Percentiles rank a stretch among this genome's conserved stretches.
Conservation (phyloP, 2,888 invertebrate species). For the Pammene fasciana region DNA sequence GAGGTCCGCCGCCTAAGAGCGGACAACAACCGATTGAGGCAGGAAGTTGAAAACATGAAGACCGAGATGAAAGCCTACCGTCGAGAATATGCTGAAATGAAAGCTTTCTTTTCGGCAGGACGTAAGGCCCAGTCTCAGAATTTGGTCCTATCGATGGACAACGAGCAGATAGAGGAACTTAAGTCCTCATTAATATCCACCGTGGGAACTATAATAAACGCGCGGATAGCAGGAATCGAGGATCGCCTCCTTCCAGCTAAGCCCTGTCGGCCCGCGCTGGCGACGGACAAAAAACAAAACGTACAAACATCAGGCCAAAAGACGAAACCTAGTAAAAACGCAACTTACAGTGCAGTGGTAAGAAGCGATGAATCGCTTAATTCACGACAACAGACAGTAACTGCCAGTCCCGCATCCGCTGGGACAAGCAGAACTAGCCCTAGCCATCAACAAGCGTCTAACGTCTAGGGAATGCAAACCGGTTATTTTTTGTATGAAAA, state of each 20-base stretch:
- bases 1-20: not conserved
- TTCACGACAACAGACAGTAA: too few species aligned
- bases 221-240: not conserved
- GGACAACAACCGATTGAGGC: not conserved
- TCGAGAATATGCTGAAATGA: not conserved
- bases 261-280: not conserved
- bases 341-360: not conserved
- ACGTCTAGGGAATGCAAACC: too few species aligned
- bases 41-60: conserved; percentile 4
- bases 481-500: too few species aligned
- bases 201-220: not conserved
- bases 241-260: not conserved
- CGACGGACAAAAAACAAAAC: not conserved
- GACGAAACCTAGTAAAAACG: not conserved
- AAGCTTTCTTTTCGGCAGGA: not conserved
- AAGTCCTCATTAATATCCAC: not conserved
- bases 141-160: not conserved
- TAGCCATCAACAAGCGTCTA: too few species aligned
- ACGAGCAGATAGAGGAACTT: not conserved
- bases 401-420: too few species aligned
- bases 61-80: not conserved
- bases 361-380: not conserved
- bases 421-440: too few species aligned
- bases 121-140: too few species aligned
- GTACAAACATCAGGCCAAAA: not conserved